Base-by-base conservation (phyloP, 2,113 vertebrate species). In the Ictalurus furcatus region DNA sequence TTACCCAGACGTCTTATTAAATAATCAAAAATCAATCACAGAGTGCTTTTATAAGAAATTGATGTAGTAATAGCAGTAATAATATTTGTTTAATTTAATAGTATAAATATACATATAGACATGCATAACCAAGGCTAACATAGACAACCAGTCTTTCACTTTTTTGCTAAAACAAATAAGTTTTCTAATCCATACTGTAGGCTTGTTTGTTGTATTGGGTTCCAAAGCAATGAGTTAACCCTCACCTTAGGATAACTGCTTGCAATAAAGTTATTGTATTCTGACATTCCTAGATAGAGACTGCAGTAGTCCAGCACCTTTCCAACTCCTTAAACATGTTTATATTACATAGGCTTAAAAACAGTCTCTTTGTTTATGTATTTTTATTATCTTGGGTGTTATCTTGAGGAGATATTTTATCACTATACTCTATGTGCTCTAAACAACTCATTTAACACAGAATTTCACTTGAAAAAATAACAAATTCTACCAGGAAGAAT, bases 1-100 rank as follows among this genome's bases (percentile, higher is more conserved):
- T 82, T 58, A 82, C 54, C n/a, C 52, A 82, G 58, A 25, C 63
- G 58, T 61, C 81, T 83, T 61, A 83, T 61, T 37, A 37, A 83
- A 83, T 37, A 83, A 61, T 83, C 30, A 59, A 61, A 61, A 56
- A 19, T 81, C 79, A 81, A 28, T 83, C 19, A 56, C 9, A 13
- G 34, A 4, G 7, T 40, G 11, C 25, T 37, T 61, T 83, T 40
- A 23, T 61, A 61, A 40, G 34, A 83, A 40, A 61, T 0, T 2
- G 16, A 81, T 81, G n/a, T 81, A 28, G 14, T 58, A 21, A 37
- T 21, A 61, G 54, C 54, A 37, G 30, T 83, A 61, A 83, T 61
- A 61, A 37, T 37, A 40, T 61, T 37, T 13, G 13, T 82, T 82
- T 82, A 12, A 82, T 82, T 21, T 34, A 37, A 79, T n/a, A 80